Evolutionary conservation across 2,888 invertebrate species (phyloP).

Genomic region (Arctia plantaginis): DNA sequence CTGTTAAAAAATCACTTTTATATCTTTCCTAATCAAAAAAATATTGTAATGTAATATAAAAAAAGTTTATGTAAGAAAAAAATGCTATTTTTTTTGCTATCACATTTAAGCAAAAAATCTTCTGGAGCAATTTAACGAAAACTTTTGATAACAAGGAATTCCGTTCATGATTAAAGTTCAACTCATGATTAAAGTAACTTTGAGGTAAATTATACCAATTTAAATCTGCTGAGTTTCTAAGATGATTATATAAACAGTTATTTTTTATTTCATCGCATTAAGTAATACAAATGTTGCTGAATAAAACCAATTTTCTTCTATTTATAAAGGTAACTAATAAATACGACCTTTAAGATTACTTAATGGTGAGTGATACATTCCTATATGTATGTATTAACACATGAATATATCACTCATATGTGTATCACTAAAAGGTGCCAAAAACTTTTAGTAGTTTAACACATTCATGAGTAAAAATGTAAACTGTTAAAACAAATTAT

Average conservation of each 20-base stretch:
- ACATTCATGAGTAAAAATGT: not conserved
- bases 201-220: constrained; percentile 9
- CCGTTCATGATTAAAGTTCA: not conserved
- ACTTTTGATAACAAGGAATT: not conserved
- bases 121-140: not conserved
- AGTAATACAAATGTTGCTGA: too few relatives aligned
- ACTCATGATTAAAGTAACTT: constrained; percentile 9
- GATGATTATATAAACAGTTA: constrained; percentile 4
- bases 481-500: not conserved
- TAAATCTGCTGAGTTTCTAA: constrained; percentile 9
- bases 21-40: not conserved
- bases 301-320: too few relatives aligned
- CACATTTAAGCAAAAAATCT: not conserved
- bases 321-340: too few relatives aligned
- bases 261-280: not conserved
- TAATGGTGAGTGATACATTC: too few relatives aligned
- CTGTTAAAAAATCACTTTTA: too few relatives aligned
- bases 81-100: not conserved
- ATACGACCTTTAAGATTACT: too few relatives aligned
- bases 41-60: not conserved
- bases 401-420: too few relatives aligned
- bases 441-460: not conserved
- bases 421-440: too few relatives aligned
- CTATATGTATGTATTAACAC: too few relatives aligned
- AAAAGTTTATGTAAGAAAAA: not conserved